Conservation (phyloP, 2,113 vertebrate species). For the Phrynocephalus versicolor region DNA sequence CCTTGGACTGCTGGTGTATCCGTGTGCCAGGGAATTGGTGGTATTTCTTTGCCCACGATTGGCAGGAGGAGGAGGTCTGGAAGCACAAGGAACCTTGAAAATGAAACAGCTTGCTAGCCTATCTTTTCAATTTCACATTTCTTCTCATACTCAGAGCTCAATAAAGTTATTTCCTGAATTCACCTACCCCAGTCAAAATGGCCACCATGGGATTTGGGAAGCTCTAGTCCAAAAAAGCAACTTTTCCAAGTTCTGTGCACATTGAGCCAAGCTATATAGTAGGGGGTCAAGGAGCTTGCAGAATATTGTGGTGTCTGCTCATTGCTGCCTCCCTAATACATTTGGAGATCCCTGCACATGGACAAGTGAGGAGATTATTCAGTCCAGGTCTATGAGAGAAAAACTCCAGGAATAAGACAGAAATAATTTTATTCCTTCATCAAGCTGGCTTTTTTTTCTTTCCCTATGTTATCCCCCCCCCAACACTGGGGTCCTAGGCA, state of each 20-base stretch:
- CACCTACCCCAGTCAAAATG: too few relatives aligned
- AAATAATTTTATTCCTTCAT: background rate
- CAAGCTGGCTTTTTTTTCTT: background rate
- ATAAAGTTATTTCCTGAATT: too few relatives aligned
- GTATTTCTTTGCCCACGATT: background rate
- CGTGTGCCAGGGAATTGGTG: background rate
- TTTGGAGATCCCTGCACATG: background rate
- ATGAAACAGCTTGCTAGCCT: too few relatives aligned
- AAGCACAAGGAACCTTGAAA: background rate
- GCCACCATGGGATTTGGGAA: too few relatives aligned
- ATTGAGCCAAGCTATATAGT: too few relatives aligned
- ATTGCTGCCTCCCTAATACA: background rate
- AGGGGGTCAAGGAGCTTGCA: background rate
- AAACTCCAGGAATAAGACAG: too few relatives aligned
- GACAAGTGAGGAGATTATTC: background rate
- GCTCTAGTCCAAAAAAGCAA: too few relatives aligned
- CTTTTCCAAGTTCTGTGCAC: too few relatives aligned
- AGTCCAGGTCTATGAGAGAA: background rate
- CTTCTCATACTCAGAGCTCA: too few relatives aligned
- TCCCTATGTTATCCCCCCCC: background rate
- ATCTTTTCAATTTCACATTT: too few relatives aligned
- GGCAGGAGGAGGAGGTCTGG: background rate
- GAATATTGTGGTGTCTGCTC: background rate
- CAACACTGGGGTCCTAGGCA: background rate
- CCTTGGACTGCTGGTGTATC: background rate